Evolutionary conservation across 2,888 invertebrate genomes (phyloP), one percentile per base, ranked within the genome.

Genomic region (Caenorhabditis sp.): DNA sequence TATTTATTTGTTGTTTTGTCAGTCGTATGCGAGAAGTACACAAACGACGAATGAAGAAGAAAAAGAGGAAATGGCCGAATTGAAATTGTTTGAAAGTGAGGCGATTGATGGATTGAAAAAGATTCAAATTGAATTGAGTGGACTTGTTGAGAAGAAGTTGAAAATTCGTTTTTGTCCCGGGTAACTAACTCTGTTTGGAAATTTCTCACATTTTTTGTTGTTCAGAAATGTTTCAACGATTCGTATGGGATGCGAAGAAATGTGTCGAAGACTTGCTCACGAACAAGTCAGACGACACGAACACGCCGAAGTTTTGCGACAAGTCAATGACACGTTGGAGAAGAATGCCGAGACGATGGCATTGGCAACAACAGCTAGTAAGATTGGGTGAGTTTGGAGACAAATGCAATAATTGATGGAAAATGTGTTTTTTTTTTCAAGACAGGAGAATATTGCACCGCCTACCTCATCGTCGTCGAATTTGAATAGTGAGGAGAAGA

Each of bases 391-490:
- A n/a, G n/a, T n/a, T n/a, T n/a, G n/a, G n/a, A n/a, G n/a, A n/a
- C n/a, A n/a, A n/a, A n/a, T n/a, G n/a, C n/a, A n/a, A n/a, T n/a
- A n/a, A n/a, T n/a, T n/a, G n/a, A n/a, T n/a, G n/a, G n/a, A n/a
- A n/a, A n/a, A n/a, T n/a, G n/a, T n/a, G n/a, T n/a, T n/a, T n/a
- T n/a, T n/a, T n/a, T n/a, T n/a, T n/a, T n/a, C n/a, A n/a, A n/a
- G n/a, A n/a, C 66, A 68, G 8, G 68, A 73, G 51, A 73, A 73
- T 53, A 23, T 60, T 24, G 62, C 54, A 14, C 62, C 65, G n/a
- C 59, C n/a, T n/a, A n/a, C n/a, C n/a, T n/a, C 66, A 31, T 21
- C 27, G 14, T 26, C 17, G 2, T 24, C 57, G 57, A 27, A 57
- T 26, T 10, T 19, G 23, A 19, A 17, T 2, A 57, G 27, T 4